phyloP scores from a whole-genome alignment of 2,888 invertebrate genomes.

The Oligia strigilis region DNA sequence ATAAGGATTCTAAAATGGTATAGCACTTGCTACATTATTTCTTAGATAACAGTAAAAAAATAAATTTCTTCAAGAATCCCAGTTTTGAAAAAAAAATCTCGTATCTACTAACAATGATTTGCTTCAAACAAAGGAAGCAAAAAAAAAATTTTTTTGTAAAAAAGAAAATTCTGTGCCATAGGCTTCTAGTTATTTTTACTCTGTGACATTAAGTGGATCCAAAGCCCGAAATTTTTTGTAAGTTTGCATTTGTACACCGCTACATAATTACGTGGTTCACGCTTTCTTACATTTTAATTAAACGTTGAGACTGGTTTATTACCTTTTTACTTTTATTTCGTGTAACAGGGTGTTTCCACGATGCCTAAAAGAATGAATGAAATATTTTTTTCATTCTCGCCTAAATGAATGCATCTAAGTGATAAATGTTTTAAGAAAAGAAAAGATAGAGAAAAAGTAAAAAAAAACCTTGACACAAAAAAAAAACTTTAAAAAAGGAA shows the following conservation, averaged over 20 bases:
- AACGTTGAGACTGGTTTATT: conserved; percentile 77
- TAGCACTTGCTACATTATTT: too few relatives aligned
- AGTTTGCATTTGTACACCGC: conserved; percentile 69
- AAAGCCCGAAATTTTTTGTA: conserved; percentile 17
- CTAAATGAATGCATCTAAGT: background rate
- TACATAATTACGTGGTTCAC: conserved; percentile 75
- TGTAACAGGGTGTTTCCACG: conserved; percentile 53
- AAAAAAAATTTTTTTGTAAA: too few relatives aligned
- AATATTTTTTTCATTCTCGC: background rate
- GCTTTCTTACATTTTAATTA: conserved; percentile 83
- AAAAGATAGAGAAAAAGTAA: too few relatives aligned
- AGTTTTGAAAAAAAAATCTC: too few relatives aligned
- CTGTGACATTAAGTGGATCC: background rate
- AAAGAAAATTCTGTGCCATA: background rate
- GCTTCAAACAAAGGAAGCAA: too few relatives aligned
- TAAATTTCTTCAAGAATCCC: too few relatives aligned
- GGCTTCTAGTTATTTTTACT: background rate
- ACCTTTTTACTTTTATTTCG: conserved; percentile 73
- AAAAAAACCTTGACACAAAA: too few relatives aligned
- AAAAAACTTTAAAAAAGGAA: too few relatives aligned
- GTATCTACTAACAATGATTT: too few relatives aligned
- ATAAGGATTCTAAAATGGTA: too few relatives aligned
- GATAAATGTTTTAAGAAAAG: too few relatives aligned
- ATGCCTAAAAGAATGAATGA: conserved; percentile 33
- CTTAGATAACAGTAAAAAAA: too few relatives aligned